These are phyloP conservation scores for Pterocles orientalis DNA, from an alignment of 2,113 vertebrate species.

Conservation along the genomic window DNA sequence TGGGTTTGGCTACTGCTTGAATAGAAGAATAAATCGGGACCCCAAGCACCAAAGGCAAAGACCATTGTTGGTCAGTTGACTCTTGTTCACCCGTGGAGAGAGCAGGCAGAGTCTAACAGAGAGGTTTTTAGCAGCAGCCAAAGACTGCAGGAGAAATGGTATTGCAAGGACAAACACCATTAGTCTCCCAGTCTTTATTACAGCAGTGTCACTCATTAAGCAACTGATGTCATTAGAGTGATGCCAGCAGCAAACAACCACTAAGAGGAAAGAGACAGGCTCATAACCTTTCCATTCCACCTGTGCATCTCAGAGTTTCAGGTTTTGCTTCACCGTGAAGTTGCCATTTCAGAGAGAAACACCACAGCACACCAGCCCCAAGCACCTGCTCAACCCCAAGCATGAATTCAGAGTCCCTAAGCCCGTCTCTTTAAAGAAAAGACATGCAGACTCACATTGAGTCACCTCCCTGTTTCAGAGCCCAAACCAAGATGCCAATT, in stretches of 20 bases:
- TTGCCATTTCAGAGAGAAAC: neutral
- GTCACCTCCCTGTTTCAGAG: neutral
- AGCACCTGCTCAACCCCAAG: neutral
- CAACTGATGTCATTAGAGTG: neutral
- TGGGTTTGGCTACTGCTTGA: neutral
- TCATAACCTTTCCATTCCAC: neutral
- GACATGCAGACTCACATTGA: neutral
- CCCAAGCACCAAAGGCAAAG: neutral
- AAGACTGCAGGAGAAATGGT: neutral
- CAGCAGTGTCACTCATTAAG: neutral
- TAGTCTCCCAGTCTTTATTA: neutral
- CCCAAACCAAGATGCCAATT: neutral
- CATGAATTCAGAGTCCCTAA: neutral
- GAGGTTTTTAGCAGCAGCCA: neutral
- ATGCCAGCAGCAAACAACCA: neutral
- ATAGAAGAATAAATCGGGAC: neutral
- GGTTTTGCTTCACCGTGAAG: neutral
- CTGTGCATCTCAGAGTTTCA: neutral
- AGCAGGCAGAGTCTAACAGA: neutral
- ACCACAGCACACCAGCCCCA: fast-evolving
- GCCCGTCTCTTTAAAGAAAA: neutral
- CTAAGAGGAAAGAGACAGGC: neutral
- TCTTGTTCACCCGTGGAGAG: neutral
- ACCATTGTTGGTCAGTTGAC: neutral
- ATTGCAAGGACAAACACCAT: neutral